Conservation (phyloP, 2,888 invertebrate genomes). For the Disparrhopalites patrizii region DNA sequence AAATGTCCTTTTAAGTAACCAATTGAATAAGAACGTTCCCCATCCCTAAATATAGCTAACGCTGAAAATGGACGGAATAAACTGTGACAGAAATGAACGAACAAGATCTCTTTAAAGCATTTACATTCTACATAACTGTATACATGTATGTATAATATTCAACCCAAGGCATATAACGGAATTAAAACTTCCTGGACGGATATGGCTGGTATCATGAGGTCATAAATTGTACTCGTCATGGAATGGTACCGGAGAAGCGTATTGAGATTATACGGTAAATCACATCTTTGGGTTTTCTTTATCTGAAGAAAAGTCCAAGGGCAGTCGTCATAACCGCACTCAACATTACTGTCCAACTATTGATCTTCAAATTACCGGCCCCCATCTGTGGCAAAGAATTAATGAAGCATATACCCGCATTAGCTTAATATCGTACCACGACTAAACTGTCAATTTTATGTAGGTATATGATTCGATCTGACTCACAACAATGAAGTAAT, state of each 20-base stretch:
- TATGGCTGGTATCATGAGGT: too few species aligned
- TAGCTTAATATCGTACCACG: not conserved
- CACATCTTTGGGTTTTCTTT: not conserved
- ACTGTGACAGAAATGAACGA: too few species aligned
- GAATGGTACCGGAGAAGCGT: not conserved
- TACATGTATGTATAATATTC: too few species aligned
- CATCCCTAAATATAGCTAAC: too few species aligned
- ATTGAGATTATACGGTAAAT: not conserved
- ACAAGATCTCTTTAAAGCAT: too few species aligned
- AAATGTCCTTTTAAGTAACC: too few species aligned
- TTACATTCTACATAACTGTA: too few species aligned
- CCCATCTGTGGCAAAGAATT: slow-evolving; percentile 19
- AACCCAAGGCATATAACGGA: too few species aligned
- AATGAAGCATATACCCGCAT: not conserved
- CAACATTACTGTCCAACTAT: slow-evolving; percentile 43
- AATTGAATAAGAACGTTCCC: too few species aligned
- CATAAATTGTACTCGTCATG: too few species aligned
- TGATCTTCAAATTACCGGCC: slow-evolving; percentile 9
- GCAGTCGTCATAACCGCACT: not conserved
- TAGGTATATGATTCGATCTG: not conserved
- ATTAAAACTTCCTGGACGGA: slow-evolving; percentile 7
- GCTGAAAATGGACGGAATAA: too few species aligned
- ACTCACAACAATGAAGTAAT: slow-evolving; percentile 91
- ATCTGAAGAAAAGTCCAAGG: not conserved
- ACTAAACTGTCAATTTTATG: not conserved